phyloP scores from a whole-genome alignment of 2,888 invertebrate genomes.

The Coronaproctus castanopsis region DNA sequence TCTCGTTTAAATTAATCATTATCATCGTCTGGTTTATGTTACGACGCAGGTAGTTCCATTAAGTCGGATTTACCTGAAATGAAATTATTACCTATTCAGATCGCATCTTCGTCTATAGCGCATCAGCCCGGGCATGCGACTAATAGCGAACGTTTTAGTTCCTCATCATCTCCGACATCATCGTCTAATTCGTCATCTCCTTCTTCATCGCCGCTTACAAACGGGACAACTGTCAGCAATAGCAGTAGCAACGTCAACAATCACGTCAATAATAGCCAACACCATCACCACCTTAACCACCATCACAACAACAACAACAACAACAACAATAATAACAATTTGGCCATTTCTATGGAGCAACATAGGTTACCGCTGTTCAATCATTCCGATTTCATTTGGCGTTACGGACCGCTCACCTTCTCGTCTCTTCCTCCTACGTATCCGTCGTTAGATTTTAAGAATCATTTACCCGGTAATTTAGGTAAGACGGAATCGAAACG shows the following conservation, averaged over 20 bases:
- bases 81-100: constrained; percentile 10
- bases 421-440: constrained; percentile 34
- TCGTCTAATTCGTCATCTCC: constrained; percentile 1
- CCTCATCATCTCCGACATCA: constrained; percentile 5
- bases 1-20: no score
- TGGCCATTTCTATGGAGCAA: neutral
- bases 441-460: constrained; percentile 55
- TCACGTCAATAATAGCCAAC: no score
- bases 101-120: neutral
- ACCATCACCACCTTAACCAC: no score
- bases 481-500: constrained; percentile 24
- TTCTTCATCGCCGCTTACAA: neutral
- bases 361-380: constrained; percentile 9
- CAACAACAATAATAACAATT: no score
- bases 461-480: constrained; percentile 59
- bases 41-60: no score
- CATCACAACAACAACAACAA: no score
- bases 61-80: no score
- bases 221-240: neutral
- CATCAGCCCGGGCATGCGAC: constrained; percentile 9
- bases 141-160: constrained; percentile 6
- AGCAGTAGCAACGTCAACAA: no score
- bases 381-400: constrained; percentile 55
- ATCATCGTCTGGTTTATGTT: no score
- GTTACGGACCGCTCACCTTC: constrained; percentile 47